A percentile compares a stretch with the other conserved stretches of the same genome.
These are phyloP conservation scores for Leptopilina syphax DNA, from an alignment of 2,888 invertebrate genomes.

Conservation along the genomic window DNA sequence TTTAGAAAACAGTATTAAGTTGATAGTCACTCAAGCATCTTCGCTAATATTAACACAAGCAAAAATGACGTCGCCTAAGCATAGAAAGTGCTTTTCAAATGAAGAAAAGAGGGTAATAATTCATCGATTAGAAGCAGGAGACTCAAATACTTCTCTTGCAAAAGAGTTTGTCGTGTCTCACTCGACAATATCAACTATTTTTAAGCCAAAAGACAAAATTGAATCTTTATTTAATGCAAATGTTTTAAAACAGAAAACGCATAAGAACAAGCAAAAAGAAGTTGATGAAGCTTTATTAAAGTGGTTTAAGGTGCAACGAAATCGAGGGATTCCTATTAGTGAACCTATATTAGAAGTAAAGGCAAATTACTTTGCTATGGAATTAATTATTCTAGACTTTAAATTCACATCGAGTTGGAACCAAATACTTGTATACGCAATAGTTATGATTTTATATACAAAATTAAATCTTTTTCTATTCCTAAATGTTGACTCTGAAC, in stretches of 20 bases:
- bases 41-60: not conserved
- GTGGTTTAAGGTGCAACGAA: slow-evolving; percentile 60
- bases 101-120: no score
- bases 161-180: slow-evolving; percentile 48
- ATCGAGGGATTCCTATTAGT: slow-evolving; percentile 59
- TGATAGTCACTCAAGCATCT: not conserved
- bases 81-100: no score
- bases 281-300: slow-evolving; percentile 63
- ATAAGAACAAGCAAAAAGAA: not conserved
- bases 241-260: not conserved
- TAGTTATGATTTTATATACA: no score
- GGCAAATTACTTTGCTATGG: slow-evolving; percentile 23
- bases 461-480: no score
- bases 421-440: no score
- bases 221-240: slow-evolving; percentile 16
- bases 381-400: slow-evolving; percentile 52
- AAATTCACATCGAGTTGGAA: slow-evolving; percentile 59
- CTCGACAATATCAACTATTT: slow-evolving; percentile 48
- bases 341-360: slow-evolving; percentile 47
- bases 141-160: slow-evolving; percentile 45
- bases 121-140: slow-evolving; percentile 45
- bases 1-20: not conserved
- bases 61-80: not conserved
- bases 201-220: slow-evolving; percentile 41
- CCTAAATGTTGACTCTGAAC: no score